Evolutionary conservation across 2,797 vertebrate genomes (phyloP).

Genomic region (Tapera naevia): DNA sequence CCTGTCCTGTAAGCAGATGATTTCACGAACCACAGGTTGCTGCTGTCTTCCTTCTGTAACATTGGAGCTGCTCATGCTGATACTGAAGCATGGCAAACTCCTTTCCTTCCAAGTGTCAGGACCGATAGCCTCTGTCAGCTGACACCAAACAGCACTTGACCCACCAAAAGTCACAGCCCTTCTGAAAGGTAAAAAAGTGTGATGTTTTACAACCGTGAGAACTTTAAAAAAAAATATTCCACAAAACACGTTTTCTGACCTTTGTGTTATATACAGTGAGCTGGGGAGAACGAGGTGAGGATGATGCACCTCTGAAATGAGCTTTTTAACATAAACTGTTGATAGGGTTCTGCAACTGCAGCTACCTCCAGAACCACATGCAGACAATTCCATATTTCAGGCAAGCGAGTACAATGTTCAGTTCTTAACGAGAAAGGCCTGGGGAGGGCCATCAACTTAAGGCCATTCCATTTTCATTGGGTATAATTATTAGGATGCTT

Average conservation of each 20-base stretch:
- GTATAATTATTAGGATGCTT: background rate
- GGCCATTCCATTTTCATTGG: background rate
- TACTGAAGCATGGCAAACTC: background rate
- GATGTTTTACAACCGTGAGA: background rate
- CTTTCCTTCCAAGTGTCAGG: background rate
- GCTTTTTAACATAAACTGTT: background rate
- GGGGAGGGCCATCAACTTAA: background rate
- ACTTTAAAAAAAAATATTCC: background rate
- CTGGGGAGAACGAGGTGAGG: background rate
- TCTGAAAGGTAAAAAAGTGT: background rate
- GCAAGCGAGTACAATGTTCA: background rate
- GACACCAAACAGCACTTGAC: background rate
- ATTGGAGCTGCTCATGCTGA: background rate
- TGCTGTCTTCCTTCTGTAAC: background rate
- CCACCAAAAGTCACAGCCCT: background rate
- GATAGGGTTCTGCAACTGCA: background rate
- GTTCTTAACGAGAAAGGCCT: background rate
- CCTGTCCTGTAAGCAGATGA: background rate
- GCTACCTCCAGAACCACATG: background rate
- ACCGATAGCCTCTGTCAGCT: background rate
- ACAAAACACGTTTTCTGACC: background rate
- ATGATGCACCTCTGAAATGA: background rate
- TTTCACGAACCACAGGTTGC: background rate
- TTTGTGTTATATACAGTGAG: fast-evolving
- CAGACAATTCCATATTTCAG: background rate